Evolutionary conservation across 2,888 invertebrate species (phyloP).

Genomic region (Eupithecia abbreviata): DNA sequence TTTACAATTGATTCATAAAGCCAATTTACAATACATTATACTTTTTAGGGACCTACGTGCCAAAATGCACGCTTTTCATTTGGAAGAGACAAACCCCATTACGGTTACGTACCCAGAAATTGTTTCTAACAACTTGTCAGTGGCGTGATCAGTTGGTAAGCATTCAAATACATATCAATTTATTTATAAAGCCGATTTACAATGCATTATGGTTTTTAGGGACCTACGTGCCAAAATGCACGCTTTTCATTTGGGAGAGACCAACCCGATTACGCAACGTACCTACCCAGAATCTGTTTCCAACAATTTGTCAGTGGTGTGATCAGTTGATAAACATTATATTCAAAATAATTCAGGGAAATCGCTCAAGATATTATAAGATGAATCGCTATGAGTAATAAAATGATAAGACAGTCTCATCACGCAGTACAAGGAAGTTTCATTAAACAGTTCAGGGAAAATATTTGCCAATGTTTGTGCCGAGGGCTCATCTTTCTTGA

Average conservation of each 20-base stretch:
- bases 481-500: conserved; percentile 22
- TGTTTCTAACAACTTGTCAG: background rate
- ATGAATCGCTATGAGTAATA: conserved; percentile 1
- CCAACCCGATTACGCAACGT: background rate
- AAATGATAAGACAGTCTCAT: conserved; percentile 1
- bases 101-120: background rate
- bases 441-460: conserved; percentile 3
- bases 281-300: background rate
- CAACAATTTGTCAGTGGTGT: background rate
- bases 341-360: background rate
- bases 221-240: background rate
- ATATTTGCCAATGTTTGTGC: conserved; percentile 25
- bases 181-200: background rate
- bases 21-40: too few species aligned
- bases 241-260: background rate
- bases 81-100: background rate
- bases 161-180: background rate
- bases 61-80: background rate
- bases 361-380: background rate
- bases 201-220: background rate
- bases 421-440: conserved; percentile 14
- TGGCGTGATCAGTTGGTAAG: background rate
- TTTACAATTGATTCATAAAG: background rate
- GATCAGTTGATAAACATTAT: background rate
- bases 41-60: background rate